Evolutionary conservation across 37 sponge, comb jelly and placozoan genomes (phyloP).

Genomic region (Tethya wilhelma): DNA sequence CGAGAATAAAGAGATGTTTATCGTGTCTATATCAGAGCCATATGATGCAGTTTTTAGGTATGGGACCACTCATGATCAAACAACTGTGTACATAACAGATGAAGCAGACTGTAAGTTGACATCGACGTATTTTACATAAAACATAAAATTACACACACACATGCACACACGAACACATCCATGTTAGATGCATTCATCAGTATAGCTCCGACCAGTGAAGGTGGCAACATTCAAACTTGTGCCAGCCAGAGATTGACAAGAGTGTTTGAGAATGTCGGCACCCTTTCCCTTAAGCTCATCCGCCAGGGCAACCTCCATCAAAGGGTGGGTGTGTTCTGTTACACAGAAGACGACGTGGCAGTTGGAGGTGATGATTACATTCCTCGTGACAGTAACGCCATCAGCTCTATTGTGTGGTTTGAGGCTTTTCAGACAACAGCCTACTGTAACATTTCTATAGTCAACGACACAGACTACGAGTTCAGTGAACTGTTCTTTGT

Average conservation of each 20-base stretch:
- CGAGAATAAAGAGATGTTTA: slow-evolving; percentile 30
- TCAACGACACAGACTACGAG: slow-evolving; percentile 48
- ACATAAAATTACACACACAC: background rate
- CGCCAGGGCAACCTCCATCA: slow-evolving; percentile 14
- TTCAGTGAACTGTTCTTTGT: slow-evolving; percentile 34
- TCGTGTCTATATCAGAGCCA: background rate
- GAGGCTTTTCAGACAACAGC: background rate
- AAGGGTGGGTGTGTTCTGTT: slow-evolving; percentile 49
- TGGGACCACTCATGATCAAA: background rate
- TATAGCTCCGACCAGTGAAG: no score
- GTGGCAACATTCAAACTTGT: no score
- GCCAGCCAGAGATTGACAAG: background rate
- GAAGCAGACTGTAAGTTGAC: slow-evolving; percentile 45
- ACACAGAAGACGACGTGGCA: slow-evolving; percentile 26
- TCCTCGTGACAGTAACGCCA: background rate
- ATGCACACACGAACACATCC: no score
- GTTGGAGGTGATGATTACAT: slow-evolving; percentile 12
- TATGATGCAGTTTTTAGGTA: background rate
- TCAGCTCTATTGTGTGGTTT: slow-evolving; percentile 39
- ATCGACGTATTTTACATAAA: background rate
- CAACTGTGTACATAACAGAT: slow-evolving; percentile 33
- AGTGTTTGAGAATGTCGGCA: slow-evolving; percentile 17
- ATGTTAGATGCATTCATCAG: background rate
- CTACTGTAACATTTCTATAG: slow-evolving; percentile 36
- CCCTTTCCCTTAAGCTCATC: background rate